These are phyloP conservation scores for Pantala flavescens DNA, from an alignment of 1,140 invertebrate genomes.

Conservation along the genomic window DNA sequence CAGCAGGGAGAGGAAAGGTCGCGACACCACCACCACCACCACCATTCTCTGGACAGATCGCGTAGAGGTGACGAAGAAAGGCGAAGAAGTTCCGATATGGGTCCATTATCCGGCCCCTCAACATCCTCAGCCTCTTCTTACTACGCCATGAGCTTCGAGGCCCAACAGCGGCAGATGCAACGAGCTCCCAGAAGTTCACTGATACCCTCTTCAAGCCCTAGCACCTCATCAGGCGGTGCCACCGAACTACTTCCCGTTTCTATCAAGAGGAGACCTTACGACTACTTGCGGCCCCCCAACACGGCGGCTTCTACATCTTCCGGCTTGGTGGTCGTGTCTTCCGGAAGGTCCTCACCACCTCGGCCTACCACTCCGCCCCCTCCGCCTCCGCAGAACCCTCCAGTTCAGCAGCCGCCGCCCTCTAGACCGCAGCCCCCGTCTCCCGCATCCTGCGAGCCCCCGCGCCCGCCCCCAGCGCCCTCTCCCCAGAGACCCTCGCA, in stretches of 20 bases:
- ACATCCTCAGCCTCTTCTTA: slow-evolving; percentile 13
- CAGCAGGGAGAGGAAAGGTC: slow-evolving; percentile 29
- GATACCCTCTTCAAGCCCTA: neutral
- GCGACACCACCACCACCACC: neutral
- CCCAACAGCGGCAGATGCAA: slow-evolving; percentile 23
- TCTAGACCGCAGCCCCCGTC: neutral
- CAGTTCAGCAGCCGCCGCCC: neutral
- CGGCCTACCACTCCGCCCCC: slow-evolving; percentile 5
- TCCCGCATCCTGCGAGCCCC: neutral
- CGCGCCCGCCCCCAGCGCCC: slow-evolving; percentile 28
- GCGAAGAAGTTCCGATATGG: neutral
- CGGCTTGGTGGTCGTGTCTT: neutral
- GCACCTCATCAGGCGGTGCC: neutral
- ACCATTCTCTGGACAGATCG: neutral
- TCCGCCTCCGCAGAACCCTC: slow-evolving; percentile 8
- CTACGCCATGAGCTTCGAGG: slow-evolving; percentile 22
- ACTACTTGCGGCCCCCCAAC: neutral
- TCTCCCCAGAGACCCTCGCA: slow-evolving; percentile 39
- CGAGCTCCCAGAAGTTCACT: slow-evolving; percentile 31
- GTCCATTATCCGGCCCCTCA: neutral
- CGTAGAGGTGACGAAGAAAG: neutral
- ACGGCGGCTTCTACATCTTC: neutral
- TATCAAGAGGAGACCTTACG: neutral
- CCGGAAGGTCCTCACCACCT: neutral
- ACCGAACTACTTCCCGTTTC: neutral